Evolutionary conservation across 2,113 vertebrate genomes (phyloP).

Genomic region (Podocnemis expansa): DNA sequence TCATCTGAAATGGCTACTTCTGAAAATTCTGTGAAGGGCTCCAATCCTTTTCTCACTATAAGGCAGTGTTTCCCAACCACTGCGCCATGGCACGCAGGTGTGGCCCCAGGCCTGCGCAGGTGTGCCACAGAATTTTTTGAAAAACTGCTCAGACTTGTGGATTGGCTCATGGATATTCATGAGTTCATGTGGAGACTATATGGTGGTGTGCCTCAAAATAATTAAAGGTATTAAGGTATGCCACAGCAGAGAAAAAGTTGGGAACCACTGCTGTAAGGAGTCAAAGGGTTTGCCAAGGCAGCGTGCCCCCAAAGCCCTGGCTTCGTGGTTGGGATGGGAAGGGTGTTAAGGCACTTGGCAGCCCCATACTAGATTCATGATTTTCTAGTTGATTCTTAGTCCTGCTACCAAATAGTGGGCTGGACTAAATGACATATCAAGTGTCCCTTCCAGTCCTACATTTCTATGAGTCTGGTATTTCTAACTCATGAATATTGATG

Average conservation of each 20-base stretch:
- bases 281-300: neutral
- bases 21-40: constrained; percentile 23
- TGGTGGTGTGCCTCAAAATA: too few relatives aligned
- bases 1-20: neutral
- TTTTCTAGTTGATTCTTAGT: neutral
- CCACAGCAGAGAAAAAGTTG: too few relatives aligned
- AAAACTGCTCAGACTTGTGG: too few relatives aligned
- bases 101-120: too few relatives aligned
- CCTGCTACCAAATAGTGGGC: neutral
- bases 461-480: neutral
- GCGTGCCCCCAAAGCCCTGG: neutral
- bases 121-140: too few relatives aligned
- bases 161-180: too few relatives aligned
- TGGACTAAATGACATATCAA: neutral
- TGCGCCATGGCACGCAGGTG: too few relatives aligned
- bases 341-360: neutral
- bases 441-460: neutral
- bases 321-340: neutral
- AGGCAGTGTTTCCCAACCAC: too few relatives aligned
- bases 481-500: neutral
- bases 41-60: too few relatives aligned
- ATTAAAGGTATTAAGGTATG: too few relatives aligned
- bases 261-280: too few relatives aligned
- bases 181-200: too few relatives aligned
- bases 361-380: constrained; percentile 2